A percentile compares a stretch with the other conserved stretches of the same genome.
Evolutionary conservation across 2,113 vertebrate genomes (phyloP).

Genomic region (Scytalopus superciliaris): DNA sequence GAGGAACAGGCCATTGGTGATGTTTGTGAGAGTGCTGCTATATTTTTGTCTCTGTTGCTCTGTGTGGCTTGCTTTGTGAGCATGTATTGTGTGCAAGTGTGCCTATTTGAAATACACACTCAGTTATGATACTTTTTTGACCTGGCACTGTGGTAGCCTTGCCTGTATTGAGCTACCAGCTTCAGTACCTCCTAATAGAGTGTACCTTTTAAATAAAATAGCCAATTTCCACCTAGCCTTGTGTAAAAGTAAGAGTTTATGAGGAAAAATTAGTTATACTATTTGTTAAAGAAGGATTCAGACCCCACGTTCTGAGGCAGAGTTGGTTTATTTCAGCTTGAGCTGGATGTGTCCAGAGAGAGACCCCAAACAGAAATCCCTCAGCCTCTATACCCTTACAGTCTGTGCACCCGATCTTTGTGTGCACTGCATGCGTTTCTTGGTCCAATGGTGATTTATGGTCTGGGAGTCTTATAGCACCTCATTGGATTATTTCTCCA

Average conservation of each 20-base stretch:
- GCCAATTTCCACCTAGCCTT: not conserved
- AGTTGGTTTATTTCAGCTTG: not conserved
- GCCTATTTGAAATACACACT: not conserved
- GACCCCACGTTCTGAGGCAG: not conserved
- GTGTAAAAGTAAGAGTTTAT: not conserved
- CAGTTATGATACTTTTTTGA: not conserved
- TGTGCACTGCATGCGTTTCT: rapidly evolving
- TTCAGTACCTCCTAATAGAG: not conserved
- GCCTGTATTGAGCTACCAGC: not conserved
- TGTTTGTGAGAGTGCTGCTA: not conserved
- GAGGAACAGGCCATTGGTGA: not conserved
- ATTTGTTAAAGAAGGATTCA: not conserved
- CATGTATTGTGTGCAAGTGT: not conserved
- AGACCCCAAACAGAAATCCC: not conserved
- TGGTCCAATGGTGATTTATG: not conserved
- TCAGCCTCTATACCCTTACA: not conserved
- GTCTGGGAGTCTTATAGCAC: not conserved
- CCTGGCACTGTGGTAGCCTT: not conserved
- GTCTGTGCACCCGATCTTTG: not conserved
- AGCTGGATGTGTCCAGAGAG: not conserved
- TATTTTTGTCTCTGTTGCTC: not conserved
- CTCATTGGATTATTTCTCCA: not conserved
- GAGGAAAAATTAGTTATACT: not conserved
- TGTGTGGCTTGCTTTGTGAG: not conserved
- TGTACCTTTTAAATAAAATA: not conserved